These are phyloP conservation scores for Chelidonichthys spinosus DNA, from an alignment of 2,797 vertebrate species.

Conservation along the genomic window DNA sequence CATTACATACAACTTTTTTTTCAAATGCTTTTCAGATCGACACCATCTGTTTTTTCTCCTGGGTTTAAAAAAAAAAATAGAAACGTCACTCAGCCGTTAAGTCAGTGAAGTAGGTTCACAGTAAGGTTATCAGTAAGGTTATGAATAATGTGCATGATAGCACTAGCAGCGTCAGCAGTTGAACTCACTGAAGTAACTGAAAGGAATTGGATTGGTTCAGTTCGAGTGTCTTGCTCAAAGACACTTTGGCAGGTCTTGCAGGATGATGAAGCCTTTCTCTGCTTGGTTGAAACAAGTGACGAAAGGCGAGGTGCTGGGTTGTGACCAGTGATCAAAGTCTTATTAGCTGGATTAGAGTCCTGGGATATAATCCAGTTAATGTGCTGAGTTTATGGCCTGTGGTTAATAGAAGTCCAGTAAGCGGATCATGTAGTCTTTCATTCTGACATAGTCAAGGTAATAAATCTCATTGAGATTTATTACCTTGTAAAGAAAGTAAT, in stretches of 20 bases:
- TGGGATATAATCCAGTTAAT: constrained; percentile 47
- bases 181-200: neutral
- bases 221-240: neutral
- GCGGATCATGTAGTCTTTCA: neutral
- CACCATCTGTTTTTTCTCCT: no score
- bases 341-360: constrained; percentile 56
- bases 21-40: no score
- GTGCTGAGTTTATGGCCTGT: constrained; percentile 16
- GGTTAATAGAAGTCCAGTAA: constrained; percentile 18
- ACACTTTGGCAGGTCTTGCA: neutral
- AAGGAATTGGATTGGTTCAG: no score
- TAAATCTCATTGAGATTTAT: constrained; percentile 1
- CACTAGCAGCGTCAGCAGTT: no score
- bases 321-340: constrained; percentile 41
- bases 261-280: no score
- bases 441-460: no score
- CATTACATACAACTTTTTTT: no score
- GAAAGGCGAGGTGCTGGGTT: constrained; percentile 3
- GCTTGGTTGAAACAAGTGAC: neutral
- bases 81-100: neutral
- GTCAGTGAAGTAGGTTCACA: neutral
- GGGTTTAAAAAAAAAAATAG: no score
- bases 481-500: constrained; percentile 16
- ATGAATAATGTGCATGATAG: neutral
- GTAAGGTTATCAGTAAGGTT: neutral